phyloP scores from a whole-genome alignment of 1,140 invertebrate species.

The Zaprionus lachaisei region DNA sequence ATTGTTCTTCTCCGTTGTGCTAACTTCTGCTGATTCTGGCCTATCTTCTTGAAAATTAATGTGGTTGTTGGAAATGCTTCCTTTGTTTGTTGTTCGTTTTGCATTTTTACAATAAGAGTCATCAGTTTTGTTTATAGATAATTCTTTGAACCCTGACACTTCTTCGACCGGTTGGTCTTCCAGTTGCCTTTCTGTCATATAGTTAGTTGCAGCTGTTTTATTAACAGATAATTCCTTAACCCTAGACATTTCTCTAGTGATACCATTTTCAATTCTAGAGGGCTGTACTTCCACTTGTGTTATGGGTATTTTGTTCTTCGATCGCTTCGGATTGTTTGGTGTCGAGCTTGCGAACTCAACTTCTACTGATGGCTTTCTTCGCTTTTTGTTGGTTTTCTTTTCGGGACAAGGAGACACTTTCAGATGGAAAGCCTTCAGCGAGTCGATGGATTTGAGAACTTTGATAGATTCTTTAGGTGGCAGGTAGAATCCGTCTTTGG shows the following conservation, averaged over 20 bases:
- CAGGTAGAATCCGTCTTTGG: constrained; percentile 60
- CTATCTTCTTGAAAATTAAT: constrained; percentile 16
- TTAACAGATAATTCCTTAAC: constrained; percentile 2
- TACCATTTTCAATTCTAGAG: neutral
- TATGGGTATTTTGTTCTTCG: constrained; percentile 23
- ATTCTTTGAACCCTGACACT: neutral
- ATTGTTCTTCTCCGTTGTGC: neutral
- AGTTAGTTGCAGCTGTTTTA: neutral
- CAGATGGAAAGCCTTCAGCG: constrained; percentile 54
- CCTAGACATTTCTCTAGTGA: neutral
- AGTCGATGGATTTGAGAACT: constrained; percentile 37
- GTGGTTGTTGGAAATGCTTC: neutral
- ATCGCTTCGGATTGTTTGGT: constrained; percentile 48
- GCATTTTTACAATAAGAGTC: neutral
- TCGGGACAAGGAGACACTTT: neutral
- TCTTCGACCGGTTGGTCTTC: neutral
- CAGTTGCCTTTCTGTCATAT: neutral
- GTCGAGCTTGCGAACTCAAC: constrained; percentile 41
- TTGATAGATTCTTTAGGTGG: constrained; percentile 62
- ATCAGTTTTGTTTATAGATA: neutral
- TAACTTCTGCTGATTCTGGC: neutral
- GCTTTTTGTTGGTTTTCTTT: constrained; percentile 32
- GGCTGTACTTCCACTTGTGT: neutral
- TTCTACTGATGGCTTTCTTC: constrained; percentile 43
- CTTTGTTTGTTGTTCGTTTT: neutral